Conservation (phyloP, 2,113 vertebrate genomes). For the Clarias macrocephalus region DNA sequence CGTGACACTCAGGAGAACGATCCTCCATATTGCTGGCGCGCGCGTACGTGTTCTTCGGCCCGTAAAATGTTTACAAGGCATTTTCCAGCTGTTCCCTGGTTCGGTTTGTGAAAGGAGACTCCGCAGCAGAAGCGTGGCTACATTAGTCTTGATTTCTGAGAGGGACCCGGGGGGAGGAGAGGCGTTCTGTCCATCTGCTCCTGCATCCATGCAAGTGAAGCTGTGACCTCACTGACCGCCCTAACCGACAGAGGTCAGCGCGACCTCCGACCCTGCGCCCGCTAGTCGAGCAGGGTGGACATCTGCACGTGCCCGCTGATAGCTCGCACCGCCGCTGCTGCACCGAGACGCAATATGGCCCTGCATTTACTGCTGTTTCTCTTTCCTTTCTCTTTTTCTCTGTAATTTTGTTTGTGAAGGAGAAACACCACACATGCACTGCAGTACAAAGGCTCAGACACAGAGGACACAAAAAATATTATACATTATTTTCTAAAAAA, state of each 20-base stretch:
- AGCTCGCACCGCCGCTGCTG: background rate
- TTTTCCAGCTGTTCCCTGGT: slow-evolving; percentile 30
- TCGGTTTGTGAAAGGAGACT: slow-evolving; percentile 26
- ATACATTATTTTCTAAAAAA: no score
- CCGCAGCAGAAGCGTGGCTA: slow-evolving; percentile 34
- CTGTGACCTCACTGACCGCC: slow-evolving; percentile 74
- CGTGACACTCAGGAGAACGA: background rate
- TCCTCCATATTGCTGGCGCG: background rate
- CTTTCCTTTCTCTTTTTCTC: background rate
- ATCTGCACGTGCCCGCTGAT: slow-evolving; percentile 56
- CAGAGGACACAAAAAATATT: no score
- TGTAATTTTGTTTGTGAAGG: background rate
- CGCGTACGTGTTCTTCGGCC: background rate
- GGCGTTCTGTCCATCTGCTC: slow-evolving; percentile 85
- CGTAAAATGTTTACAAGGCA: slow-evolving; percentile 46
- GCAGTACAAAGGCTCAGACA: no score
- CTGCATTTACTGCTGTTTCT: background rate
- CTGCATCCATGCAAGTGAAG: slow-evolving; percentile 75
- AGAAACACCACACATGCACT: no score
- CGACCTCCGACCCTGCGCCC: slow-evolving; percentile 73
- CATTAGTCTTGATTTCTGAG: slow-evolving; percentile 77
- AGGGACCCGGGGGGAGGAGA: slow-evolving; percentile 66
- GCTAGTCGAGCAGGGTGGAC: slow-evolving; percentile 65
- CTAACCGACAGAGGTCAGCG: slow-evolving; percentile 77
- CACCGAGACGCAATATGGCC: slow-evolving; percentile 1